A percentile compares a stretch with the other conserved stretches of the same genome.
Evolutionary conservation across 2,797 vertebrate genomes (phyloP).

Genomic region (Antrozous pallidus): DNA sequence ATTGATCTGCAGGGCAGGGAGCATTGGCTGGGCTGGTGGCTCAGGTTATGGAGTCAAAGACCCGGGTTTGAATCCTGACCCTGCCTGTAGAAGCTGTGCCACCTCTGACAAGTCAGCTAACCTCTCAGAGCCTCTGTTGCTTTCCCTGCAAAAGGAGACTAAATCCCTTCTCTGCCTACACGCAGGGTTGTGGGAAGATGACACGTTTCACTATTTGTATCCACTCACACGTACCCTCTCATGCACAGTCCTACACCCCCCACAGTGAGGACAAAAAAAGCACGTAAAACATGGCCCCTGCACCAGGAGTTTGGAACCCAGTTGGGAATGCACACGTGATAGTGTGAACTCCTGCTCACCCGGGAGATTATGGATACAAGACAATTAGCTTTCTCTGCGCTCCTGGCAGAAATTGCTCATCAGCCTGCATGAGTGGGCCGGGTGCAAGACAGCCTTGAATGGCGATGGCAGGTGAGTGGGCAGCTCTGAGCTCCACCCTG

Average conservation of each 20-base stretch:
- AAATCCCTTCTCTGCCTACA: neutral
- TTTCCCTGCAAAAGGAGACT: neutral
- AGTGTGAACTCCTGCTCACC: constrained; percentile 22
- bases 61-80: neutral
- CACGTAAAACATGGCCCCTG: neutral
- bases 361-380: neutral
- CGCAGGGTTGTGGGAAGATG: neutral
- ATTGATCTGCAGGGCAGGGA: neutral
- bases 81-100: neutral
- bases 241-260: neutral
- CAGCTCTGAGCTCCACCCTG: neutral
- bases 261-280: neutral
- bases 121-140: neutral
- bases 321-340: neutral
- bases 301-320: neutral
- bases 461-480: constrained; percentile 23
- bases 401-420: constrained; percentile 6
- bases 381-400: constrained; percentile 45
- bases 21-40: neutral
- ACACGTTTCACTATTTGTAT: neutral
- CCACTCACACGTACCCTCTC: neutral
- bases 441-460: neutral
- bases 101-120: neutral
- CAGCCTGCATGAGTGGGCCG: neutral
- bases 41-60: neutral